Base-by-base conservation (phyloP, 64 coral and sea anemone genomes). In the Montipora efflorescens region DNA sequence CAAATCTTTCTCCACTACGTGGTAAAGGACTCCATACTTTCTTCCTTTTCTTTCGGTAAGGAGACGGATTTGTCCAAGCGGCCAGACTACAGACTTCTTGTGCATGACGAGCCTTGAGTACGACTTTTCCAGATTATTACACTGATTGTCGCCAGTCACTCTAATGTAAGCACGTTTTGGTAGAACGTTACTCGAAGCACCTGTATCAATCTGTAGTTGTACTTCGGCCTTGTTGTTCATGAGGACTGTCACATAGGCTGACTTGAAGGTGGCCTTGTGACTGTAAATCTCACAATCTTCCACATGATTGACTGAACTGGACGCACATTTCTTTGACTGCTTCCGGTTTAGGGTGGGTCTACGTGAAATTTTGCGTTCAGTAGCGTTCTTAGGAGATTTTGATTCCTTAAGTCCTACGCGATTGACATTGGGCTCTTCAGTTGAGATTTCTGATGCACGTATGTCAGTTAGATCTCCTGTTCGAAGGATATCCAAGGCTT, bases 401-500 rank as follows among this genome's bases (percentile, higher is more conserved):
- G 52, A 7, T 57, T 57, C 1, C 52, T 1, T 57, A 0, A 57
- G 52, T 10, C 10, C 10, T 57, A 57, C 53, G 2, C 53, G 53
- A 2, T 57, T 57, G 53, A 57, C 53, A 57, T 57, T 57, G 10
- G 53, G 6, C 53, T 57, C 53, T 57, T 57, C 10, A 6, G 53
- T 57, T 6, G 53, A 57, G 10, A 57, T 57, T 57, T 57, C 2
- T 57, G 53, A 90, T 90, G 58, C 75, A 11, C 58, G 55, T 78
- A 90, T 57, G 6, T 57, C 88, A 90, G 75, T 79, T 90, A 79
- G 62, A 43, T 90, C 88, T 79, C 6, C 50, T 79, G 75, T 79
- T 90, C 75, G 55, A 75, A 79, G 58, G 67, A 90, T 90, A 13
- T 90, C 57, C 88, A 79, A 90, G 88, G 75, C 88, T 90, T 90